Conservation (phyloP, 2,888 invertebrate species). For the Drosophila flavopinicola region DNA sequence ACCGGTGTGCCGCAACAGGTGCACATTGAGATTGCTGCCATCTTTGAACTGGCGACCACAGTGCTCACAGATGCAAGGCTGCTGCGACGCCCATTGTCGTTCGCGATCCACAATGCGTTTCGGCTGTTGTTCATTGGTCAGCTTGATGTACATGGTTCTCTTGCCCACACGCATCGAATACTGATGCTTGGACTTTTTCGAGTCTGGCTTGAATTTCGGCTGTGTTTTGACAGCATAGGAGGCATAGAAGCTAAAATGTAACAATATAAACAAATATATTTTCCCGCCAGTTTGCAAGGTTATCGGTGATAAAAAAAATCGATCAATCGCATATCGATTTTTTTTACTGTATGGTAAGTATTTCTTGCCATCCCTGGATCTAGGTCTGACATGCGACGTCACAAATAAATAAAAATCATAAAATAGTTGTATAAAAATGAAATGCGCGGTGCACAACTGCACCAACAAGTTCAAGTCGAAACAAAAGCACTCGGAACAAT, state of each 20-base stretch:
- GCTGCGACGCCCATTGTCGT: slow-evolving; percentile 50
- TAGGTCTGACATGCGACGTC: slow-evolving; percentile 30
- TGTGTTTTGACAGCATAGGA: not conserved
- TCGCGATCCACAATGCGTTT: slow-evolving; percentile 69
- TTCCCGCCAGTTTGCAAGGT: not conserved
- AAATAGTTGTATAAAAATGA: slow-evolving; percentile 55
- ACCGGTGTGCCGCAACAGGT: slow-evolving; percentile 63
- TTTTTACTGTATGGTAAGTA: not conserved
- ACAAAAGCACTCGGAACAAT: slow-evolving; percentile 45
- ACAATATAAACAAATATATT: not conserved
- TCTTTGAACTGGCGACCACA: slow-evolving; percentile 66
- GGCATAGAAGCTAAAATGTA: too few species aligned
- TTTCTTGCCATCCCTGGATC: slow-evolving; percentile 21
- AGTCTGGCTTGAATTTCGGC: too few species aligned
- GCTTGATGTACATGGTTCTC: slow-evolving; percentile 65
- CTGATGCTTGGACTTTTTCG: slow-evolving; percentile 37
- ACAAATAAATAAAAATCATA: not conserved
- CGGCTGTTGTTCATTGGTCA: slow-evolving; percentile 64
- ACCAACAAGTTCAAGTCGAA: slow-evolving; percentile 48
- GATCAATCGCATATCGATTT: slow-evolving; percentile 28
- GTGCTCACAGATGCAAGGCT: slow-evolving; percentile 68
- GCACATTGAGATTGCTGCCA: slow-evolving; percentile 65
- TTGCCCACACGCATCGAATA: slow-evolving; percentile 69
- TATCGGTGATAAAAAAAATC: not conserved
- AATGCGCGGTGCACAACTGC: slow-evolving; percentile 57